These are phyloP conservation scores for Brotula barbata DNA, from an alignment of 2,797 vertebrate species.

Conservation along the genomic window DNA sequence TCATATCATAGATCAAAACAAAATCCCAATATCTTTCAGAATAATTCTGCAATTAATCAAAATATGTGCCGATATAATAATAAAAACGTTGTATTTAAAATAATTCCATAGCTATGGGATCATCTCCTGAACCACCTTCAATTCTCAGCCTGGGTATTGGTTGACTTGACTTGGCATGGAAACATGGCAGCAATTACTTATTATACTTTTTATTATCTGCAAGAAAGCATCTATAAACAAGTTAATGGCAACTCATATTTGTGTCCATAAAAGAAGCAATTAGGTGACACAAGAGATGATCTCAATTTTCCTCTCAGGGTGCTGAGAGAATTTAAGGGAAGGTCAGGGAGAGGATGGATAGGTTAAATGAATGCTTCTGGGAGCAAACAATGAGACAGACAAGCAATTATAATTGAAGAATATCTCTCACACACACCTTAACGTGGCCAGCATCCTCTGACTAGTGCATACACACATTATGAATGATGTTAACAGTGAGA, in stretches of 20 bases:
- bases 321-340: conserved; percentile 14
- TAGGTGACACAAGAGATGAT: conserved; percentile 34
- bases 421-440: conserved; percentile 81
- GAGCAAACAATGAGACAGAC: conserved; percentile 34
- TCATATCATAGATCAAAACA: no score
- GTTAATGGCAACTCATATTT: not conserved
- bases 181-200: not conserved
- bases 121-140: conserved; percentile 37
- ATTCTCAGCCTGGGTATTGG: conserved; percentile 1
- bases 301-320: conserved; percentile 25
- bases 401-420: conserved; percentile 52
- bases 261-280: not conserved
- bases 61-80: conserved; percentile 1
- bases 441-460: conserved; percentile 85
- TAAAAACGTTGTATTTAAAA: not conserved
- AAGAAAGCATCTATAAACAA: not conserved
- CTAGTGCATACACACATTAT: conserved; percentile 72
- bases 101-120: conserved; percentile 30
- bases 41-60: no score
- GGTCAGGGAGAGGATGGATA: conserved; percentile 2
- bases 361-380: conserved; percentile 30
- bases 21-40: no score
- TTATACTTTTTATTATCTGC: conserved; percentile 2
- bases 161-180: not conserved
- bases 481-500: conserved; percentile 64